These are phyloP conservation scores for Lagopus leucura DNA, from an alignment of 2,113 vertebrate genomes.

Conservation along the genomic window DNA sequence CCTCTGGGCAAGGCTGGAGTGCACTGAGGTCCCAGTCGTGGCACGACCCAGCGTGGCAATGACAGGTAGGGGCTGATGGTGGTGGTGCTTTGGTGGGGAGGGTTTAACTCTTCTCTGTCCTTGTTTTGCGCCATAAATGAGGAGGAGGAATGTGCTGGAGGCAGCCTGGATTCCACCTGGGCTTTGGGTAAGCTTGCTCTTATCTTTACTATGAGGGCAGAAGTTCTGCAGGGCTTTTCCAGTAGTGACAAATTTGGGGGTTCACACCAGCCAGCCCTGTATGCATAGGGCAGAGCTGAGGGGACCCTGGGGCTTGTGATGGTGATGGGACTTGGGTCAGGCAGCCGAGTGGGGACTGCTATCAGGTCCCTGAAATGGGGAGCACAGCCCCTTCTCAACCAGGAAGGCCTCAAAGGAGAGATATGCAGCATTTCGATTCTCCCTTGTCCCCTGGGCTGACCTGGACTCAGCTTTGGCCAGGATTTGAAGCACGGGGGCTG, in stretches of 20 bases:
- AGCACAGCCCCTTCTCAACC: background rate
- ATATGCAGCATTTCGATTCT: background rate
- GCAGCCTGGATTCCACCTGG: fast-evolving
- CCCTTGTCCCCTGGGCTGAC: background rate
- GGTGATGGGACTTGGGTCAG: background rate
- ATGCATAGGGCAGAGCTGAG: background rate
- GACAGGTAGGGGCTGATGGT: background rate
- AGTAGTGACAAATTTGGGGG: background rate
- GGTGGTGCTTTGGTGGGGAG: background rate
- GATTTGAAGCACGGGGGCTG: no score
- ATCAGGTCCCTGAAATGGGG: background rate
- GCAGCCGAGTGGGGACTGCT: background rate
- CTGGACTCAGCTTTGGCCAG: background rate
- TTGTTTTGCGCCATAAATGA: background rate
- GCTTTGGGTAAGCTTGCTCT: fast-evolving
- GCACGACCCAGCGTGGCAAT: background rate
- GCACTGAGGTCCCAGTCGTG: background rate
- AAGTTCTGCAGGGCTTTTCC: background rate
- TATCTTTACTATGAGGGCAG: background rate
- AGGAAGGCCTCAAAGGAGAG: background rate
- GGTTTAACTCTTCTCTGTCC: fast-evolving
- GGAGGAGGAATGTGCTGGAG: fast-evolving
- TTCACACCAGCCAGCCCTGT: background rate
- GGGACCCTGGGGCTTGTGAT: fast-evolving
- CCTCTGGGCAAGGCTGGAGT: background rate